Evolutionary conservation across 2,113 vertebrate genomes (phyloP).

Genomic region (Gopherus evgoodei): DNA sequence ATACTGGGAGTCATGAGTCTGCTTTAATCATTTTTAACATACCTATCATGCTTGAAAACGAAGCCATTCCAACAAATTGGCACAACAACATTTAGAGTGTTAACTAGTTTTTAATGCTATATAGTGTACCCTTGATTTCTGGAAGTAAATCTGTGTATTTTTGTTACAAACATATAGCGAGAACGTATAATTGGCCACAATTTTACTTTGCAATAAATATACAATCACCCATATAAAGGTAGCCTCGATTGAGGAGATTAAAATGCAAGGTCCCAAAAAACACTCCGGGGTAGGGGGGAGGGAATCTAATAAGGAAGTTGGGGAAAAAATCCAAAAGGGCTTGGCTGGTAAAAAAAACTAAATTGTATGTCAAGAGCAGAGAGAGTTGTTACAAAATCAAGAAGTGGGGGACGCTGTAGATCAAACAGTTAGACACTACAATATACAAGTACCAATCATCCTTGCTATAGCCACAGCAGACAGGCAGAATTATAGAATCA

Average conservation of each 20-base stretch:
- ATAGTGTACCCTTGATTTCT: background rate
- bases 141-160: background rate
- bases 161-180: background rate
- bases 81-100: background rate
- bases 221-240: background rate
- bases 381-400: background rate
- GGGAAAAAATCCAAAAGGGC: background rate
- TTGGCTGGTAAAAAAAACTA: background rate
- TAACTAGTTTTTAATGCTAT: background rate
- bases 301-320: background rate
- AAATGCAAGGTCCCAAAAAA: background rate
- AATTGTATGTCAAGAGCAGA: background rate
- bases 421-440: background rate
- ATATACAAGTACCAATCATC: background rate
- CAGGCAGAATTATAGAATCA: background rate
- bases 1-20: background rate
- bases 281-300: rapidly evolving
- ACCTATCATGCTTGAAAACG: background rate
- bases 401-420: background rate
- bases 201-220: background rate
- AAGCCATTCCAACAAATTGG: background rate
- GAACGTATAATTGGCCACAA: background rate
- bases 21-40: background rate
- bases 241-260: background rate
- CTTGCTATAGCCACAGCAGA: background rate